Evolutionary conservation across 2,797 vertebrate species (phyloP).

Genomic region (Pygocentrus nattereri): DNA sequence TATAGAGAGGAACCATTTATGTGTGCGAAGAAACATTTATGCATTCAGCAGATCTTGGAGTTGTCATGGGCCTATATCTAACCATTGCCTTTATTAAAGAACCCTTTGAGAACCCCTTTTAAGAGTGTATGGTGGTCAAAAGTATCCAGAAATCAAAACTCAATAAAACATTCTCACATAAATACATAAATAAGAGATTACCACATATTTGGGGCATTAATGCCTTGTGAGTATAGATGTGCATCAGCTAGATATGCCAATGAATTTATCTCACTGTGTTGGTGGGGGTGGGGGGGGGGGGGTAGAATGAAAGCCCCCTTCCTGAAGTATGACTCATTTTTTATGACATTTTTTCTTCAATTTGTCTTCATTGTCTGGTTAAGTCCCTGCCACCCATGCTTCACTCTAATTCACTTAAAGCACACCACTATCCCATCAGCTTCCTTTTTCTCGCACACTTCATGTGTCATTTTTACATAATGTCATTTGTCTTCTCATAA

Average conservation of each 20-base stretch:
- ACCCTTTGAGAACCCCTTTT: no score
- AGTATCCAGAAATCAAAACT: neutral
- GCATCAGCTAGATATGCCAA: neutral
- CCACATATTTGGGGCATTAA: neutral
- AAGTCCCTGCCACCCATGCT: slow-evolving; percentile 60
- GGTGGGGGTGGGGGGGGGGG: neutral
- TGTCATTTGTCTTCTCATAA: slow-evolving; percentile 57
- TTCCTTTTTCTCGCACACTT: slow-evolving; percentile 46
- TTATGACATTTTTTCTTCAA: slow-evolving; percentile 54
- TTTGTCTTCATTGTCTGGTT: slow-evolving; percentile 67
- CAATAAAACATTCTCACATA: neutral
- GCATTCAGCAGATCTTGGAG: no score
- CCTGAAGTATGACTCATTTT: slow-evolving; percentile 50
- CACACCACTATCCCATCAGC: slow-evolving; percentile 57
- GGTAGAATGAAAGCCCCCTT: slow-evolving; percentile 13
- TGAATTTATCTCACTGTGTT: neutral
- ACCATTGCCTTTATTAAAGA: no score
- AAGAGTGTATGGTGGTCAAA: neutral
- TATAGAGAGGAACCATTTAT: no score
- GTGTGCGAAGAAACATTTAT: no score
- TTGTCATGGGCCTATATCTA: no score
- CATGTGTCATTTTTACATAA: slow-evolving; percentile 55
- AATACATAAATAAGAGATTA: no score
- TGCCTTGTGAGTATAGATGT: neutral
- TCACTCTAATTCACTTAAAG: slow-evolving; percentile 65